Conservation (phyloP, 2,888 invertebrate species). For the Halictus quadricinctus region DNA sequence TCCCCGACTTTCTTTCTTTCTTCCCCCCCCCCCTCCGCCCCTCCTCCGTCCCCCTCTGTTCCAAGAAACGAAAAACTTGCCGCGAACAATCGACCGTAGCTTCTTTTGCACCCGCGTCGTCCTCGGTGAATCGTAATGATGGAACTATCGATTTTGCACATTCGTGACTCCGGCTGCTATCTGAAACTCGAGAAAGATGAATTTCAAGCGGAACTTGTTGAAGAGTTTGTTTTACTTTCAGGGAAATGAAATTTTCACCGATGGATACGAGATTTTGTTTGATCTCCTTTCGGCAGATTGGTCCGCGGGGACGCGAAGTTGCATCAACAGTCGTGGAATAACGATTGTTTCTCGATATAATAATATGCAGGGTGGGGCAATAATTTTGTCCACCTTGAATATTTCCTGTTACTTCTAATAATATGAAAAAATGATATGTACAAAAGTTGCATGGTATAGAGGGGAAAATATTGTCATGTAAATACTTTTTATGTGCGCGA, state of each 20-base stretch:
- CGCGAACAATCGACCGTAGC: background rate
- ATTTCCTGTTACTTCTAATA: too few species aligned
- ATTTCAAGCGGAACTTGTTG: background rate
- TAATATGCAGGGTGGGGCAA: too few species aligned
- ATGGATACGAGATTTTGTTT: background rate
- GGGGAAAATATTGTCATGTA: too few species aligned
- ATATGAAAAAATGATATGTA: too few species aligned
- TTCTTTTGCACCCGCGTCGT: background rate
- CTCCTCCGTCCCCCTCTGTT: too few species aligned
- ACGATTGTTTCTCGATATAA: too few species aligned
- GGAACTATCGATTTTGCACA: background rate
- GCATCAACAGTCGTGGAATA: too few species aligned
- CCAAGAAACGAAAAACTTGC: background rate
- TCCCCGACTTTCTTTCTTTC: background rate
- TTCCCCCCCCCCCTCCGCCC: accelerated
- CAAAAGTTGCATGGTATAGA: too few species aligned
- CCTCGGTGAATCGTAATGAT: background rate
- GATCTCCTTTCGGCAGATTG: too few species aligned
- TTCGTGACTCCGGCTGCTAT: background rate
- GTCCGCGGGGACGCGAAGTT: too few species aligned
- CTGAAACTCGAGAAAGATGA: background rate
- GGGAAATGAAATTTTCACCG: constrained; percentile 1
- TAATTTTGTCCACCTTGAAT: too few species aligned
- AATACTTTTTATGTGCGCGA: too few species aligned
- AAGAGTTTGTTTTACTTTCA: background rate